Evolutionary conservation across 2,888 invertebrate species (phyloP).

Genomic region (Campoletis raptor): DNA sequence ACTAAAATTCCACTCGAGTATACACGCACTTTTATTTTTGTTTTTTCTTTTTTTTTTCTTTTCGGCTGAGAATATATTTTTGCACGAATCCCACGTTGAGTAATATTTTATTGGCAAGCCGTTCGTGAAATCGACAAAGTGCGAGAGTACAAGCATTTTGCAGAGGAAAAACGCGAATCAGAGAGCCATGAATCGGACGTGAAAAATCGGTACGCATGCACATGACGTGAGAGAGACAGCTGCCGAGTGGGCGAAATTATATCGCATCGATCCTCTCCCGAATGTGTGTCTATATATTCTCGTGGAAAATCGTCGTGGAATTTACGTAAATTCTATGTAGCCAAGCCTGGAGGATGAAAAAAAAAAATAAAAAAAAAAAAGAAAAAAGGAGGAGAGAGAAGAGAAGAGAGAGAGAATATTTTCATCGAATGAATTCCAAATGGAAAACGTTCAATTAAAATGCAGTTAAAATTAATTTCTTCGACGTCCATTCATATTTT

Average conservation of each 20-base stretch:
- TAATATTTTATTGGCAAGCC: slow-evolving; percentile 56
- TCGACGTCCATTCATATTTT: slow-evolving; percentile 27
- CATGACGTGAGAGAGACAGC: slow-evolving; percentile 66
- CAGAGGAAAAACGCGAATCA: neutral
- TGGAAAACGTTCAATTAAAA: slow-evolving; percentile 63
- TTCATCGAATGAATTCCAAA: slow-evolving; percentile 57
- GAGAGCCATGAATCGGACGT: slow-evolving; percentile 23
- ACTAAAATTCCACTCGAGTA: slow-evolving; percentile 19
- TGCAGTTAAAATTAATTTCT: slow-evolving; percentile 67
- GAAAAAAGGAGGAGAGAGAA: neutral
- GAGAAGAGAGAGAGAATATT: slow-evolving; percentile 34
- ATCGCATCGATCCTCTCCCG: slow-evolving; percentile 60
- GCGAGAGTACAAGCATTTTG: slow-evolving; percentile 18
- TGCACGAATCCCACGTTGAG: neutral
- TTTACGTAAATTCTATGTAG: neutral
- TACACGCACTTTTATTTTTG: slow-evolving; percentile 5
- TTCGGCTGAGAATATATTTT: neutral
- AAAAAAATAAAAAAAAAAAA: no score
- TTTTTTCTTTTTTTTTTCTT: neutral
- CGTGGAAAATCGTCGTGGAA: slow-evolving; percentile 36
- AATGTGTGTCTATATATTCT: slow-evolving; percentile 28
- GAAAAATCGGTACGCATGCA: slow-evolving; percentile 48
- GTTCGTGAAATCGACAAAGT: slow-evolving; percentile 42
- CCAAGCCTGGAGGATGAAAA: neutral
- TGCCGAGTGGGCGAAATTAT: slow-evolving; percentile 71